Evolutionary conservation across 2,888 invertebrate genomes (phyloP), one percentile per base, ranked within the genome.

Genomic region (Agonopterix alstromeriana): DNA sequence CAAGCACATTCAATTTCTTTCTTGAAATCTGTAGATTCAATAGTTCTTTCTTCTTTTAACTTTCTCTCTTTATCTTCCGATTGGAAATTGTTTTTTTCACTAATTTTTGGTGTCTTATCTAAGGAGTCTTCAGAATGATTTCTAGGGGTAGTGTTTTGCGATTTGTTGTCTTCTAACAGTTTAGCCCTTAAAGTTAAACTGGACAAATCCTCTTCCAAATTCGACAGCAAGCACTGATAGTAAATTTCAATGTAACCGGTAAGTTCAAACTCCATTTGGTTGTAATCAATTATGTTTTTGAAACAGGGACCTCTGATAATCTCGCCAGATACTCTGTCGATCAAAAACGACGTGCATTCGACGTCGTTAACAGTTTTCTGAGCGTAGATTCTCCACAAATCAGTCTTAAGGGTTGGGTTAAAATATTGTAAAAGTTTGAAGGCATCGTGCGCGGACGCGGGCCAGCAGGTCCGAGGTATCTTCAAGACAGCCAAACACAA

Each of bases 361-460:
- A 77, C 64, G 10, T 70, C 58, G 7, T 77, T 69, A 0, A 70
- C 49, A 0, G 58, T 56, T 53, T 79, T 83, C 49, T 84, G 83
- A 0, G 79, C 60, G 51, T 84, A 84, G 7, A 86, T 76, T 48
- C 77, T 77, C 85, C 86, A 87, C 35, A 67, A 45, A 45, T 65
- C 58, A 0, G 85, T 85, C 57, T 72, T 81, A 12, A 87, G 53
- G 0, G 71, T 70, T 0, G 86, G 85, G 53, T 87, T 87, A 36
- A 85, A 87, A 52, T 85, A 86, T 42, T 87, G 83, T n/a, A 87
- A 53, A 0, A 86, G 60, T 60, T 83, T 84, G 44, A 87, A 86
- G 0, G 75, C 77, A 43, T 85, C 84, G 12, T 72, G 65, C 0
- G 83, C 82, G 0, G 82, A 75, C 0, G 82, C 70, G 0, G 86